Evolutionary conservation across 2,888 invertebrate species (phyloP).

Genomic region (Spatulosminthurus flaviceps): DNA sequence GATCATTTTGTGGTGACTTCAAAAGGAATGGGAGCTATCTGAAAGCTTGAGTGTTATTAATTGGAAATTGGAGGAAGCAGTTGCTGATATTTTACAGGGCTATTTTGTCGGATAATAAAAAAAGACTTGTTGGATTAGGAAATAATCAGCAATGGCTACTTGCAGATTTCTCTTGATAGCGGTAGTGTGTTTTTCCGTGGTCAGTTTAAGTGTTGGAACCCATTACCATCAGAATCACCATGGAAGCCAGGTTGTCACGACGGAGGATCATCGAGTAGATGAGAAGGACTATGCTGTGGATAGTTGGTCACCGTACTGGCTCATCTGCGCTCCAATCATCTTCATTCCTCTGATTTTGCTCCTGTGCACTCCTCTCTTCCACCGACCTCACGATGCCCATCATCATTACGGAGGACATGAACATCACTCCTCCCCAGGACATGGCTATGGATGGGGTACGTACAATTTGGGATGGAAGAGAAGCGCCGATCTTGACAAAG

Average conservation of each 20-base stretch:
- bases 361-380: constrained; percentile 41
- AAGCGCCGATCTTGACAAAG: neutral
- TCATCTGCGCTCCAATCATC: constrained; percentile 25
- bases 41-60: too few relatives aligned
- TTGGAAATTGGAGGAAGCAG: too few relatives aligned
- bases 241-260: neutral
- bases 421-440: neutral
- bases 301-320: constrained; percentile 19
- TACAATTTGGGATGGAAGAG: constrained; percentile 18
- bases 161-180: neutral
- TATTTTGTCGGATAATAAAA: too few relatives aligned
- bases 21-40: too few relatives aligned
- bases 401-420: constrained; percentile 12
- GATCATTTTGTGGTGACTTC: too few relatives aligned
- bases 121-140: too few relatives aligned
- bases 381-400: constrained; percentile 18
- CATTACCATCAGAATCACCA: constrained; percentile 24
- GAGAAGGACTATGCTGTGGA: constrained; percentile 38
- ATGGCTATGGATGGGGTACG: neutral
- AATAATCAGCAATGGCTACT: too few relatives aligned
- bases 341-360: constrained; percentile 38
- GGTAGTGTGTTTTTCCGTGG: neutral
- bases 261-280: constrained; percentile 4
- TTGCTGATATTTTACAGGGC: too few relatives aligned
- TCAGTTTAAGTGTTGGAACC: constrained; percentile 1